These are phyloP conservation scores for Alcedo quadribrachys DNA, from an alignment of 2,797 vertebrate genomes.

Conservation along the genomic window DNA sequence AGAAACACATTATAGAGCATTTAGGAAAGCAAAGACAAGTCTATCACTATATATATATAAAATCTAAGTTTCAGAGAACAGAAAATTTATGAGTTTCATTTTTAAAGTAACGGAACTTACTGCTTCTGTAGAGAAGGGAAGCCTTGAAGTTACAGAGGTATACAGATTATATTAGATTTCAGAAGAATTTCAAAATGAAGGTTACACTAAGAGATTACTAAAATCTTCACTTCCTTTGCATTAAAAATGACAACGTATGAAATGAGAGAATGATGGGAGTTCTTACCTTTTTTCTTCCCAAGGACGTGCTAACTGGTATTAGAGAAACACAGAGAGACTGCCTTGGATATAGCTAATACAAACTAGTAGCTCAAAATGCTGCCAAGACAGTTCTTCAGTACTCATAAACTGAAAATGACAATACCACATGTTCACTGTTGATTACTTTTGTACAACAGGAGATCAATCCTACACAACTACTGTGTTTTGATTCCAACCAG, in stretches of 20 bases:
- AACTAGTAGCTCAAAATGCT: neutral
- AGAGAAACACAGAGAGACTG: neutral
- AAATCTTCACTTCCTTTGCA: neutral
- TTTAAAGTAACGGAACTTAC: neutral
- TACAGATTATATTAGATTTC: neutral
- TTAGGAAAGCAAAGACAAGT: neutral
- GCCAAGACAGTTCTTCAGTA: neutral
- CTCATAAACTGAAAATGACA: neutral
- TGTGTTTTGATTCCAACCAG: neutral
- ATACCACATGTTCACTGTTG: neutral
- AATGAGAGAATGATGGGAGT: neutral
- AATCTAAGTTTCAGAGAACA: neutral
- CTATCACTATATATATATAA: neutral
- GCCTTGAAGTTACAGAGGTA: neutral
- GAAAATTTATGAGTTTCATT: neutral
- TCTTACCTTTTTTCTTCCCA: neutral
- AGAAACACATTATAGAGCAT: neutral
- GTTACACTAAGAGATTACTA: neutral
- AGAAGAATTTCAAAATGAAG: neutral
- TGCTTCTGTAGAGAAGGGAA: neutral
- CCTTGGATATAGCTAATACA: neutral
- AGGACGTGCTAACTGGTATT: neutral
- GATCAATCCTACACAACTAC: neutral
- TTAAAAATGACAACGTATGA: neutral
- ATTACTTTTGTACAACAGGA: neutral